Evolutionary conservation across 2,888 invertebrate species (phyloP).

Genomic region (Agrenia bidenticulata): DNA sequence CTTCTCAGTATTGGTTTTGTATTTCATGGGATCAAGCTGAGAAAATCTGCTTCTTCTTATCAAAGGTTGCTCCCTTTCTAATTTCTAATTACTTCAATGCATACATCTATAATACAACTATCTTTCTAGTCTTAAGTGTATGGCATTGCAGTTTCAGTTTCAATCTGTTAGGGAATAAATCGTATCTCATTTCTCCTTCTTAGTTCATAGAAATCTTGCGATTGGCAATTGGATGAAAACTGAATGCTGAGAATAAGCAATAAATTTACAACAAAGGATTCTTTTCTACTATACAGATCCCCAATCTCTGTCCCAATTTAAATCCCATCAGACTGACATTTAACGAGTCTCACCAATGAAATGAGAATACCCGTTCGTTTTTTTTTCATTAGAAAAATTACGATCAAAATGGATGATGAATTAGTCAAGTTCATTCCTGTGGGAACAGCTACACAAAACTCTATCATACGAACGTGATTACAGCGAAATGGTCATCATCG

Average conservation of each 20-base stretch:
- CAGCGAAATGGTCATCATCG: neutral
- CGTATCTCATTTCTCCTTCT: no score
- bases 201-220: no score
- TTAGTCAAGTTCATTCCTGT: slow-evolving; percentile 18
- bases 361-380: slow-evolving; percentile 1
- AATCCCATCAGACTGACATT: neutral
- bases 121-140: no score
- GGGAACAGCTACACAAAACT: neutral
- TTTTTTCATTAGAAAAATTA: slow-evolving; percentile 18
- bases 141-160: no score
- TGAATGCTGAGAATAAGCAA: no score
- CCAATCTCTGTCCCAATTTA: slow-evolving; percentile 1
- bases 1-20: slow-evolving; percentile 46
- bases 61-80: slow-evolving; percentile 45
- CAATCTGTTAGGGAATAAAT: no score
- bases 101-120: no score
- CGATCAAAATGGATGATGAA: slow-evolving; percentile 17
- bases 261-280: neutral
- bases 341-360: neutral
- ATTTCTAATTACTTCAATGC: slow-evolving; percentile 1
- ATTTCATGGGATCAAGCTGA: slow-evolving; percentile 46
- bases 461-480: neutral
- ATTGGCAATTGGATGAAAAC: no score
- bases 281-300: slow-evolving; percentile 7
- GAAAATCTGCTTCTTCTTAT: slow-evolving; percentile 38